Evolutionary conservation across 92 coral and sea anemone genomes (phyloP), one percentile per base, ranked within the genome.

Genomic region (Virgularia gustaviana): DNA sequence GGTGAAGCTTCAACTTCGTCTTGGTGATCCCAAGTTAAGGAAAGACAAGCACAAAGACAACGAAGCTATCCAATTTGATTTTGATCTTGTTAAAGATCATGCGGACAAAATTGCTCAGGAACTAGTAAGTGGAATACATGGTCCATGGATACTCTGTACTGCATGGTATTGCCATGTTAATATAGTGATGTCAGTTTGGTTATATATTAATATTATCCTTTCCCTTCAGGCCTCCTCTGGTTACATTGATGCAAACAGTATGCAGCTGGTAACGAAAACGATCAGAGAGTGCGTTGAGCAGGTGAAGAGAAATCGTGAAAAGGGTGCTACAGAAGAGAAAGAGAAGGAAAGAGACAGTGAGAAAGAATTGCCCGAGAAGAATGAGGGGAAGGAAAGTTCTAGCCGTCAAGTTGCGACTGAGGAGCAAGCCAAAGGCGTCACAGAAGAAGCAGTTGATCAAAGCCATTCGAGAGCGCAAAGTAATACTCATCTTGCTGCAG

Each of bases 31-130:
- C 0, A 89, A 89, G 84, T 83, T 86, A 16, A 89, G 98, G 63
- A 83, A 90, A 42, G 98, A 92, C 68, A 92, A 92, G 35, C 98
- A 92, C 81, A 92, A 92, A 49, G 96, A 88, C 55, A 92, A 92
- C 41, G 98, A 92, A 72, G 98, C 92, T 1, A 92, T 92, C 56
- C 92, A 92, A 77, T 92, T 92, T 82, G 98, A 92, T 68, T 92
- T 92, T 67, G 83, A 92, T 71, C 68, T 92, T 56, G 94, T 65
- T n/a, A 83, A 83, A 32, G 98, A 92, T 75, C 86, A 89, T 70
- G 88, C 98, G 6, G 96, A 79, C 59, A 90, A 92, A 82, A 89
- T 92, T 36, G 83, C 98, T 30, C 78, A 82, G 57, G 98, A 92
- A 81, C 76, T 92, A 96, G 98, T 92, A 83, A 83, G 98, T 73